A percentile compares a stretch with the other conserved stretches of the same genome.
Evolutionary conservation across 2,888 invertebrate genomes (phyloP).

Genomic region (Eupithecia vulgata): DNA sequence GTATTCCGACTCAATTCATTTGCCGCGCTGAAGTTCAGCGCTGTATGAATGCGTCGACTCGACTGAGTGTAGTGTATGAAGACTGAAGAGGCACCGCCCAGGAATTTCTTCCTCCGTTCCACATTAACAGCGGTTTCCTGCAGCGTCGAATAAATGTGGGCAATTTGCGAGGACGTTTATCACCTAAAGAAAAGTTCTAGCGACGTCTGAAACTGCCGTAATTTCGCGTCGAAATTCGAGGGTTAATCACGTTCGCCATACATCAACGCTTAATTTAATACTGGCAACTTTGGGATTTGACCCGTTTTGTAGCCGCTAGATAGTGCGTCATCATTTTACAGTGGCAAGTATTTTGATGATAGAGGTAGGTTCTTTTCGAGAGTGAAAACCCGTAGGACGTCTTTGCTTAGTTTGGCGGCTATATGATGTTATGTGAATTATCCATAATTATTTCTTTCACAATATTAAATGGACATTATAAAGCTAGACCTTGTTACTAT

Average conservation of each 20-base stretch:
- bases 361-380: background rate
- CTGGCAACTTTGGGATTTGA: conserved; percentile 62
- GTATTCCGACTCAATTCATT: conserved; percentile 64
- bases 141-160: conserved; percentile 76
- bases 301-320: conserved; percentile 19
- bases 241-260: conserved; percentile 74
- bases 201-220: conserved; percentile 76
- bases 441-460: no score
- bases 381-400: background rate
- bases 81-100: conserved; percentile 42
- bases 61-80: conserved; percentile 37
- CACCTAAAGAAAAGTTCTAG: conserved; percentile 81
- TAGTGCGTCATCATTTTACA: conserved; percentile 48
- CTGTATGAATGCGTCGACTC: conserved; percentile 58
- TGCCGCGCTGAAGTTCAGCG: conserved; percentile 63
- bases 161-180: conserved; percentile 81
- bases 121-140: conserved; percentile 73
- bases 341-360: conserved; percentile 29
- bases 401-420: background rate
- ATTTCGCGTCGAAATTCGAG: conserved; percentile 72
- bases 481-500: no score
- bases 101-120: conserved; percentile 58
- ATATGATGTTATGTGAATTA: background rate
- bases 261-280: conserved; percentile 75
- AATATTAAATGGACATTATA: no score